phyloP scores from a whole-genome alignment of 2,888 invertebrate species.

The Pollenia griseotomentosa region DNA sequence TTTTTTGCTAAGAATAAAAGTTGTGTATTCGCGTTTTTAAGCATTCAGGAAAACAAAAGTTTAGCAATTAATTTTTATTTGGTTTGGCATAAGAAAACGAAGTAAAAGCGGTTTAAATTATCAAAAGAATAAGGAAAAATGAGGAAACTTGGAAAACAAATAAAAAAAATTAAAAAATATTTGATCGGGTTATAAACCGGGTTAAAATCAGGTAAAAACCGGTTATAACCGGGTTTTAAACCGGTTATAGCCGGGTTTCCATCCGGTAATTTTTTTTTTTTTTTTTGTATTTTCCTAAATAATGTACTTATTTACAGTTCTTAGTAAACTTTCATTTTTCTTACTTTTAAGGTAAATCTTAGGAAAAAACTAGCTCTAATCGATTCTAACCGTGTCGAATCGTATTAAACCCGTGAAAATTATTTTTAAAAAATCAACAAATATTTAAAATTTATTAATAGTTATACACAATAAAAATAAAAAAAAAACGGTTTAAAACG shows the following conservation, averaged over 20 bases:
- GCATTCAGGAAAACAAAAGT: neutral
- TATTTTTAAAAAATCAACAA: no score
- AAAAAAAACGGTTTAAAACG: no score
- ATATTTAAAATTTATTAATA: no score
- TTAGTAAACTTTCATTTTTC: no score
- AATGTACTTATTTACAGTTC: no score
- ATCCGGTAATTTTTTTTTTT: neutral
- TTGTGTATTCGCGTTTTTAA: neutral
- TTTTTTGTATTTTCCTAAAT: neutral
- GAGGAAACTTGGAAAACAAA: neutral
- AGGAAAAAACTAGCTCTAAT: no score
- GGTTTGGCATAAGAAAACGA: neutral
- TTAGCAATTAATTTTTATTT: conserved; percentile 15
- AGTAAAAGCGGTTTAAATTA: neutral
- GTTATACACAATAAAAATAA: no score
- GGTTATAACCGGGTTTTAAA: neutral
- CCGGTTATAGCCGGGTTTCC: neutral
- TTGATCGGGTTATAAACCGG: neutral
- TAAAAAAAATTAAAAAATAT: neutral
- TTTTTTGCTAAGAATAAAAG: neutral
- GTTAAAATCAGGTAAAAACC: neutral
- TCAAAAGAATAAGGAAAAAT: neutral
- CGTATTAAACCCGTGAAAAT: no score
- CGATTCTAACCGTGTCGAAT: no score
- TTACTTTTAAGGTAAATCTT: no score